Percentiles rank a stretch among this genome's conserved stretches.
Evolutionary conservation across 2,888 invertebrate genomes (phyloP).

Genomic region (Tiliacea aurago): DNA sequence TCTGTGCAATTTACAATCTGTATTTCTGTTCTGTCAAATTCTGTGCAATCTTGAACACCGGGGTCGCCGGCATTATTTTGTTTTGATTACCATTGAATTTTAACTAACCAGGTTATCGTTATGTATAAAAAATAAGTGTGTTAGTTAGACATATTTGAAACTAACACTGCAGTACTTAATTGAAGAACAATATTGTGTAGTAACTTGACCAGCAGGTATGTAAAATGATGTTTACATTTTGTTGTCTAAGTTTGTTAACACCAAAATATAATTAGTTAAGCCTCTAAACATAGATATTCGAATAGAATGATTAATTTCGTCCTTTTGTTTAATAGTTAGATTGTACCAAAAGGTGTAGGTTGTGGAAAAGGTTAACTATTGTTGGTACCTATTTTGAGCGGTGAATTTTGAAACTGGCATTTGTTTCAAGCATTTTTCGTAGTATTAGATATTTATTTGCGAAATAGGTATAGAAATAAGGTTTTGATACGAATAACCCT

Average conservation of each 20-base stretch:
- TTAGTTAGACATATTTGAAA: background rate
- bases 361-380: background rate
- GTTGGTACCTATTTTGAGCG: background rate
- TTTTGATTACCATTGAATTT: conserved; percentile 8
- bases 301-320: background rate
- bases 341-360: background rate
- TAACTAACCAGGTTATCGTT: background rate
- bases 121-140: background rate
- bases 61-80: background rate
- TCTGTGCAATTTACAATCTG: conserved; percentile 36
- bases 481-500: background rate
- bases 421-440: background rate
- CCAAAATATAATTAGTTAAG: background rate
- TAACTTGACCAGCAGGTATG: conserved; percentile 3
- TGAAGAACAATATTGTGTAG: background rate
- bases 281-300: background rate
- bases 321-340: background rate
- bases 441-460: background rate
- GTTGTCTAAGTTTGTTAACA: background rate
- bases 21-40: conserved; percentile 18
- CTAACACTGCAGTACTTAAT: background rate
- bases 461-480: background rate
- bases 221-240: background rate
- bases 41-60: background rate
- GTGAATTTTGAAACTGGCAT: background rate